phyloP scores from a whole-genome alignment of 2,113 vertebrate species.

The Aptenodytes forsteri region DNA sequence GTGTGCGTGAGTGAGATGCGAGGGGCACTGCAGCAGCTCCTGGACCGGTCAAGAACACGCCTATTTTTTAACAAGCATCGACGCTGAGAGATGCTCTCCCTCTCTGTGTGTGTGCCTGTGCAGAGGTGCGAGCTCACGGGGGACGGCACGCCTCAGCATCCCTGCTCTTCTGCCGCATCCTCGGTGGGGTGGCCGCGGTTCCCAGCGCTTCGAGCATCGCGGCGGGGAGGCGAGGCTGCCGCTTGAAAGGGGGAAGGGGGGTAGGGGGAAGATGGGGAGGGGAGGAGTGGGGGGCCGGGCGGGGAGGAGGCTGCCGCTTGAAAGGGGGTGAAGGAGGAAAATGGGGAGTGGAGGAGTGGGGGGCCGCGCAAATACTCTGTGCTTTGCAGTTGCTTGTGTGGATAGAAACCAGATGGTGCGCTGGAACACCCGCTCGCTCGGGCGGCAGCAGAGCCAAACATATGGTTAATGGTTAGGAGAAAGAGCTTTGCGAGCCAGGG shows the following conservation, averaged over 20 bases:
- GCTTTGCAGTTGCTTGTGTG: constrained; percentile 80
- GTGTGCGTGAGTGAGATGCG: not conserved
- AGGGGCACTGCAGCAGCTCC: constrained; percentile 52
- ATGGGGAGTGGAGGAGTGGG: constrained; percentile 47
- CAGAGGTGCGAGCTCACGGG: not conserved
- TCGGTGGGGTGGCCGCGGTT: not conserved
- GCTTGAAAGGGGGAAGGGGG: constrained; percentile 61
- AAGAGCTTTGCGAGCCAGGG: constrained; percentile 76
- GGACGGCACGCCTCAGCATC: not conserved
- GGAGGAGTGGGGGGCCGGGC: constrained; percentile 32
- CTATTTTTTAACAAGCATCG: constrained; percentile 80
- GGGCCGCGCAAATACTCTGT: constrained; percentile 62
- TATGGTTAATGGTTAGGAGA: constrained; percentile 85
- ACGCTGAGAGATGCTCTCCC: not conserved
- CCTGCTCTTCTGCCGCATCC: not conserved
- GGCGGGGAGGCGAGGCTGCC: constrained; percentile 42
- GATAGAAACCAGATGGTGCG: constrained; percentile 91
- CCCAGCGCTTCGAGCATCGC: not conserved
- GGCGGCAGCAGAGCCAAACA: constrained; percentile 80
- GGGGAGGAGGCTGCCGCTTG: constrained; percentile 55
- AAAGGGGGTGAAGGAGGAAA: constrained; percentile 54
- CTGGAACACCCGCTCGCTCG: constrained; percentile 83
- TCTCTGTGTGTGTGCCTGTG: not conserved
- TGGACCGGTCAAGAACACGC: constrained; percentile 55
- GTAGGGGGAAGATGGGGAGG: constrained; percentile 51